These are phyloP conservation scores for Ethmia dodecea DNA, from an alignment of 2,888 invertebrate species.

Conservation along the genomic window DNA sequence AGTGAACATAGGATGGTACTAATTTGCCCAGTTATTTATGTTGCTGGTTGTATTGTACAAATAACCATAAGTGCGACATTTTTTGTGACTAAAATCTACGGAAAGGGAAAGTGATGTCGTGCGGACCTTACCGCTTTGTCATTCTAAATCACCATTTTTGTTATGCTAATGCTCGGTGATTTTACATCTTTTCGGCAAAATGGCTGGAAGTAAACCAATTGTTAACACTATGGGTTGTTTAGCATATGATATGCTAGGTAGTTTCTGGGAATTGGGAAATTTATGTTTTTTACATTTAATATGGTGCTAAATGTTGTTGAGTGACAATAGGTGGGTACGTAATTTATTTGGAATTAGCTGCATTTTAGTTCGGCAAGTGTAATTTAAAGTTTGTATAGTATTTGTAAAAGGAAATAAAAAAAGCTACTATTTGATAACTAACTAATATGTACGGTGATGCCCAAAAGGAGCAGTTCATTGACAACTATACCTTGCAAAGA, in stretches of 20 bases:
- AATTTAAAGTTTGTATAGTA: too few relatives aligned
- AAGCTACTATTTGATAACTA: too few relatives aligned
- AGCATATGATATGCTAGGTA: constrained; percentile 51
- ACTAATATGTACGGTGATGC: too few relatives aligned
- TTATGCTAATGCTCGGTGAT: constrained; percentile 66
- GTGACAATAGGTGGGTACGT: background rate
- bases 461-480: too few relatives aligned
- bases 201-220: constrained; percentile 46
- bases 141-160: constrained; percentile 63
- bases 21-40: too few relatives aligned
- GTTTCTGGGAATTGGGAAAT: constrained; percentile 49
- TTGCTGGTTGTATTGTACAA: too few relatives aligned
- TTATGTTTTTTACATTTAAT: background rate
- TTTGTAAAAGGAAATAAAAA: too few relatives aligned
- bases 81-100: constrained; percentile 29
- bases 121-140: constrained; percentile 46
- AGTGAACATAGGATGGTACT: too few relatives aligned
- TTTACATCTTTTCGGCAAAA: constrained; percentile 66
- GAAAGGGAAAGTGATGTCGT: constrained; percentile 67
- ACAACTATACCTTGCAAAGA: too few relatives aligned
- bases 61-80: constrained; percentile 33
- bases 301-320: background rate
- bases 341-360: background rate
- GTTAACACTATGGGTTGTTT: constrained; percentile 41
- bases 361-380: too few relatives aligned